Evolutionary conservation across 2,888 invertebrate genomes (phyloP).

Genomic region (Napeogenes sylphis): DNA sequence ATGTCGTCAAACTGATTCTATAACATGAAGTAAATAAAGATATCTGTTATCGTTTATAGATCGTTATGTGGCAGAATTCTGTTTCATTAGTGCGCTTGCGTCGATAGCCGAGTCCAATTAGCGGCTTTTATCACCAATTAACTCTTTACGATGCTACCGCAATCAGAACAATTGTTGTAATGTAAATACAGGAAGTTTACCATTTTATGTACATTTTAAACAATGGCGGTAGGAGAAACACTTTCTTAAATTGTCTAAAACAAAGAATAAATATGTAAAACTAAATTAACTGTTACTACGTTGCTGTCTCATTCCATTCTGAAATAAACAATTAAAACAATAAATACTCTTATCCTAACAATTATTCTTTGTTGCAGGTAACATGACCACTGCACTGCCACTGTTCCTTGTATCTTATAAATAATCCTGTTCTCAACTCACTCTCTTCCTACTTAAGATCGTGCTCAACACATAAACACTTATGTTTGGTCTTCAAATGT

Average conservation of each 20-base stretch:
- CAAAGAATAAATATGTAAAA: no score
- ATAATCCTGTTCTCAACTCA: background rate
- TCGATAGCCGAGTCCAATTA: slow-evolving; percentile 67
- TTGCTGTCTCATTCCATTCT: no score
- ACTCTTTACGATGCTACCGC: slow-evolving; percentile 60
- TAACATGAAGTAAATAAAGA: slow-evolving; percentile 8
- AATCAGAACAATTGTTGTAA: slow-evolving; percentile 42
- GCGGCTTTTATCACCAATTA: slow-evolving; percentile 66
- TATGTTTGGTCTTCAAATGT: slow-evolving; percentile 35
- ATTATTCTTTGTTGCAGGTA: no score
- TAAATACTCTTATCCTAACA: no score
- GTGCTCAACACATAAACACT: slow-evolving; percentile 35
- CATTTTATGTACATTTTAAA: background rate
- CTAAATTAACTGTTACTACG: no score
- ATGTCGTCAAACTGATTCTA: no score
- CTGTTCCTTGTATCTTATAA: slow-evolving; percentile 1
- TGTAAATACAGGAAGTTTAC: slow-evolving; percentile 34
- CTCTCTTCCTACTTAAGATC: slow-evolving; percentile 18
- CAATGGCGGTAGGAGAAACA: background rate
- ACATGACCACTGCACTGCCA: no score
- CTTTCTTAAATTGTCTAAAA: background rate
- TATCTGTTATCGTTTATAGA: slow-evolving; percentile 23
- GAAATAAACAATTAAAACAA: no score
- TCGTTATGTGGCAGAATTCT: slow-evolving; percentile 21
- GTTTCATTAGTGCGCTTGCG: slow-evolving; percentile 60